These are phyloP conservation scores for Notospermus geniculatus DNA, from an alignment of 1,140 invertebrate species.

Conservation along the genomic window DNA sequence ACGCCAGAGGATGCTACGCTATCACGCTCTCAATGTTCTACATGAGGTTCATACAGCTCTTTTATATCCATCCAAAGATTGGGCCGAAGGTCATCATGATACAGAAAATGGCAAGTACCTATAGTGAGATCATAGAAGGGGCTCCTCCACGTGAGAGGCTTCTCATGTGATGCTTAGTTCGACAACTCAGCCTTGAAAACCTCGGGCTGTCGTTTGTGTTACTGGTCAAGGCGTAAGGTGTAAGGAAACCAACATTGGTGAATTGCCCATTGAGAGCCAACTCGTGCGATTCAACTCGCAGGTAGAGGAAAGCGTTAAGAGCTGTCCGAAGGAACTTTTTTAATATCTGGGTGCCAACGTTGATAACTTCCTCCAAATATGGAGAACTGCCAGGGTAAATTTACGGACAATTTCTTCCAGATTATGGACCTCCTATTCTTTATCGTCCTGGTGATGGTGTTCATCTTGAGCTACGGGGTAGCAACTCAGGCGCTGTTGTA, in stretches of 20 bases:
- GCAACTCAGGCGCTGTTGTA: conserved; percentile 54
- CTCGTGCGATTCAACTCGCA: no score
- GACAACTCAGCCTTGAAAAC: no score
- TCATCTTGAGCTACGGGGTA: conserved; percentile 56
- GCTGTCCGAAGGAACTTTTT: no score
- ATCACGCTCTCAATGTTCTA: conserved; percentile 46
- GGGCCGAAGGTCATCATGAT: conserved; percentile 60
- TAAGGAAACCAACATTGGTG: no score
- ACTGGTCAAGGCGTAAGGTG: no score
- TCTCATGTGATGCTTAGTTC: no score
- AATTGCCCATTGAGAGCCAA: no score
- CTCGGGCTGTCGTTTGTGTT: no score
- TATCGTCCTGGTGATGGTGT: conserved; percentile 53
- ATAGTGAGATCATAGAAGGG: no score
- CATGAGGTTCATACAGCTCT: conserved; percentile 45
- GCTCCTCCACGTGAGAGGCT: no score
- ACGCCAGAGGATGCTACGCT: conserved; percentile 40
- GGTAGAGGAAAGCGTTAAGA: no score
- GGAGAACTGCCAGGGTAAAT: neutral
- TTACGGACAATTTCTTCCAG: conserved; percentile 24
- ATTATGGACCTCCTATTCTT: conserved; percentile 54
- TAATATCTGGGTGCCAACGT: no score
- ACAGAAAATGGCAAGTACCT: conserved; percentile 56
- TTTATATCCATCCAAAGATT: conserved; percentile 42
- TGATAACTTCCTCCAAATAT: neutral